Conservation (phyloP, 2,888 invertebrate species). For the Stratiomys singularior region DNA sequence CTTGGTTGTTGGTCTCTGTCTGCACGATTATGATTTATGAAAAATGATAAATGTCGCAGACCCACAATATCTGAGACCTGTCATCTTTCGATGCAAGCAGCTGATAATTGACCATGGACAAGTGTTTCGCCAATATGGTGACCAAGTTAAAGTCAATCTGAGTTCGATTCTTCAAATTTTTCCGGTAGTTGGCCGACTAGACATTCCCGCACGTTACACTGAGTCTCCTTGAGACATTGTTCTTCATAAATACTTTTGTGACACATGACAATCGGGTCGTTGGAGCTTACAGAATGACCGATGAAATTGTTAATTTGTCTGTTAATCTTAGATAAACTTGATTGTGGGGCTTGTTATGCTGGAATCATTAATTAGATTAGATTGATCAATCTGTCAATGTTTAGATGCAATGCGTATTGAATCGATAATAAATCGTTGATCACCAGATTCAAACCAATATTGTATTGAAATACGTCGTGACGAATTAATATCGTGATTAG, state of each 20-base stretch:
- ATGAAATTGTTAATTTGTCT: constrained; percentile 17
- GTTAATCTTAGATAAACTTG: neutral
- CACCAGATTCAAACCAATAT: too few relatives aligned
- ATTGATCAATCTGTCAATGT: too few relatives aligned
- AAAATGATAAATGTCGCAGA: constrained; percentile 55
- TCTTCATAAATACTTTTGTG: constrained; percentile 4
- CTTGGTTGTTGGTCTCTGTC: constrained; percentile 45
- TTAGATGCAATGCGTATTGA: too few relatives aligned
- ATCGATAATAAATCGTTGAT: too few relatives aligned
- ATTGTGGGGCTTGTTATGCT: too few relatives aligned
- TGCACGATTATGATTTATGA: constrained; percentile 55
- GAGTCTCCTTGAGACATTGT: constrained; percentile 11
- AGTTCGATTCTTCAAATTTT: constrained; percentile 31
- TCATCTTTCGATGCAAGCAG: constrained; percentile 48
- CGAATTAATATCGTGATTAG: too few relatives aligned
- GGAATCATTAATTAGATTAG: too few relatives aligned
- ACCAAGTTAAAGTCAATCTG: constrained; percentile 48
- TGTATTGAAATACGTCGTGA: too few relatives aligned
- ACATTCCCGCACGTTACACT: neutral
- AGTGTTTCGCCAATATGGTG: constrained; percentile 49
- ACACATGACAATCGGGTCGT: constrained; percentile 21
- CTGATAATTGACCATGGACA: constrained; percentile 51
- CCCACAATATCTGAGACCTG: constrained; percentile 35
- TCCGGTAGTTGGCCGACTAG: constrained; percentile 28
- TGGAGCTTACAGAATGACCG: constrained; percentile 12